A percentile compares a stretch with the other conserved stretches of the same genome.
Conservation (phyloP, 1,140 invertebrate species). For the Meloidogyne exigua region DNA sequence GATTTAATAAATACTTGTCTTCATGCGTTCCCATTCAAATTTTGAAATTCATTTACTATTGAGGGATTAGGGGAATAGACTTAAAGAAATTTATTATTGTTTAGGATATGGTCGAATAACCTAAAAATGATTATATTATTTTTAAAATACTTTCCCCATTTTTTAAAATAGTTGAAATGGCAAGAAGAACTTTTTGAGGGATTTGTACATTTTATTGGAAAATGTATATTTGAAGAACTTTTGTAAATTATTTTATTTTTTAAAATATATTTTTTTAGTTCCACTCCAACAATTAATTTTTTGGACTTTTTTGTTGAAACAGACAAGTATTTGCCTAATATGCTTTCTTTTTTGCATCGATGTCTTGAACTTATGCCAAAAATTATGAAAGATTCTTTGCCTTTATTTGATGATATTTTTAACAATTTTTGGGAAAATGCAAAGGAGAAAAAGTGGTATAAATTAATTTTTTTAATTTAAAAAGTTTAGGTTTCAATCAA, state of each 20-base stretch:
- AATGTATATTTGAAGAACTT: not conserved
- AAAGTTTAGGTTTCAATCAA: no score
- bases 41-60: no score
- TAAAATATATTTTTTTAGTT: not conserved
- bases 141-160: not conserved
- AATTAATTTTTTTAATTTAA: no score
- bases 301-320: not conserved
- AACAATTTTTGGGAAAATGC: constrained; percentile 4
- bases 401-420: not conserved
- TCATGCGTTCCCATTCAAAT: no score
- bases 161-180: not conserved
- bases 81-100: no score
- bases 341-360: not conserved
- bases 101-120: no score
- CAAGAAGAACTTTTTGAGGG: not conserved
- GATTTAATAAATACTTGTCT: no score
- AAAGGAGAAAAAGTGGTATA: not conserved
- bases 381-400: not conserved
- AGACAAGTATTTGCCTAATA: not conserved
- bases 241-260: no score
- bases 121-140: no score
- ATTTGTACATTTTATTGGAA: not conserved
- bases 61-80: no score
- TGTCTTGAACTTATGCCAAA: constrained; percentile 1
- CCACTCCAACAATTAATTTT: not conserved